Evolutionary conservation across 2,113 vertebrate genomes (phyloP).

Genomic region (Illadopsis cleaveri): DNA sequence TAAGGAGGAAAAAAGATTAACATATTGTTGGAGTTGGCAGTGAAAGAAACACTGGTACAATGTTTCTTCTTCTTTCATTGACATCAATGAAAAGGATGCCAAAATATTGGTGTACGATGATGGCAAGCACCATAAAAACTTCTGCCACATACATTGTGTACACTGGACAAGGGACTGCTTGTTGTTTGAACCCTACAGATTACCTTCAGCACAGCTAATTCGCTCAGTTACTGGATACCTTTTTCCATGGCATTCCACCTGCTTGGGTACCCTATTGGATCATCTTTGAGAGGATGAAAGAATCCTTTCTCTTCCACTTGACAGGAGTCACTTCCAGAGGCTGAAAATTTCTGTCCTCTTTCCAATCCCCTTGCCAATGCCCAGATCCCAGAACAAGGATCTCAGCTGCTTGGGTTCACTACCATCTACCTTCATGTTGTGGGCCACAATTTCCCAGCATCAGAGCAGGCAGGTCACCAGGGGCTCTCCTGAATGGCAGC

Average conservation of each 20-base stretch:
- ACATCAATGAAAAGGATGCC: not conserved
- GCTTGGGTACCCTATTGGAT: not conserved
- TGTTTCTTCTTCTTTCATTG: not conserved
- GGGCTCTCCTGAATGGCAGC: not conserved
- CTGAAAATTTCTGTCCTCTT: not conserved
- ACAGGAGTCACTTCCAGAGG: not conserved
- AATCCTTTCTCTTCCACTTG: not conserved
- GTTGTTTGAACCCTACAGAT: not conserved
- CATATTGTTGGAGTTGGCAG: not conserved
- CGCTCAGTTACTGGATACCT: not conserved
- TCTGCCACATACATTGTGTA: not conserved
- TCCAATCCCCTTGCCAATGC: not conserved
- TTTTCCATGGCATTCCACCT: not conserved
- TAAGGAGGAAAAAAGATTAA: not conserved
- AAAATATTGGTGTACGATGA: fast-evolving
- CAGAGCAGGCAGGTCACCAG: not conserved
- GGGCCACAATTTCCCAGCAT: not conserved
- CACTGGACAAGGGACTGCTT: not conserved
- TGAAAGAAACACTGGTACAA: not conserved
- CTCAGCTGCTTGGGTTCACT: not conserved
- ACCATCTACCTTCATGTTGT: not conserved
- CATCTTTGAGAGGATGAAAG: not conserved
- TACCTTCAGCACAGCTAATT: not conserved
- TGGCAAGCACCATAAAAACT: not conserved
- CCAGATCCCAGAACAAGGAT: not conserved